Base-by-base conservation (phyloP, 2,113 vertebrate genomes). In the Anolis carolinensis region DNA sequence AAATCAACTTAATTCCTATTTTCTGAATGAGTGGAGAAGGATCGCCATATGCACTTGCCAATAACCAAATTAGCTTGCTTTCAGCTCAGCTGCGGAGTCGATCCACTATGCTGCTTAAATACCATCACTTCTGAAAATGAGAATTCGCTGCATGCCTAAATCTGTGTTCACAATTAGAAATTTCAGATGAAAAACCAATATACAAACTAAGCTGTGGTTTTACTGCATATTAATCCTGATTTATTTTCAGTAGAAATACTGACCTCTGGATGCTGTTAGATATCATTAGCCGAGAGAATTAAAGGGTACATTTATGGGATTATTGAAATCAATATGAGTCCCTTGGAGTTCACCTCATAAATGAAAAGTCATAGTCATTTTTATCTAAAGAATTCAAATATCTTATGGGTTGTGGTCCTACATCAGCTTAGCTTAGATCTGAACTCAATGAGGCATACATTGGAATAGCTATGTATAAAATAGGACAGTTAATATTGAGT, bases 1-100 rank as follows among this genome's bases (percentile, higher is more conserved):
- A 96, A 95, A 94, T 96, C 95, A 94, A 93, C 90, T 95, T 95
- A 97, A 95, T 96, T 96, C 92, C 92, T 93, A 93, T 95, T 94
- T 94, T 95, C 93, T 95, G 95, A 95, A 95, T 95, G 94, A 96
- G 93, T 91, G 85, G 90, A 91, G 32, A 87, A 90, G 87, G 92
- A 92, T 93, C 36, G 25, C 87, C 94, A 93, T 90, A 94, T 92
- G 90, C 93, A 94, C 91, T 94, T 93, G 92, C 85, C 95, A 96
- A 96, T 96, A 96, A 96, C 92, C 91, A 95, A 96, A 97, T 96
- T 93, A 96, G 91, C 92, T 91, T n/a, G 52, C 94, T 94, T 95
- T 94, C 30, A 90, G 92, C 81, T 94, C 80, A 86, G 81, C 73
- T 90, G 77, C 3, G 68, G 62, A 90, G 73, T 78, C 77, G 88